These are phyloP conservation scores for Diachasma alloeum DNA, from an alignment of 1,140 invertebrate species.

Conservation along the genomic window DNA sequence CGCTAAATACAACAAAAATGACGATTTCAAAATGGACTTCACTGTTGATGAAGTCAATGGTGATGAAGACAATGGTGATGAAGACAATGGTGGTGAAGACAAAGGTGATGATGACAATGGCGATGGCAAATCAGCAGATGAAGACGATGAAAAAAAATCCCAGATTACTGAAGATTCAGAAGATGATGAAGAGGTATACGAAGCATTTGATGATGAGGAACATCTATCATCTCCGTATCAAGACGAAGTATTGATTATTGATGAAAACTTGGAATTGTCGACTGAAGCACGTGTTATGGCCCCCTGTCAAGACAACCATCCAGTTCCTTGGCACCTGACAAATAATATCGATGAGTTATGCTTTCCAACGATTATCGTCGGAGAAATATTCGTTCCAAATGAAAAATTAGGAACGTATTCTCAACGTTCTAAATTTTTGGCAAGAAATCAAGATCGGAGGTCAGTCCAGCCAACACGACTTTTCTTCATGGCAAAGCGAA, in stretches of 20 bases:
- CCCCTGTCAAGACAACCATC: too few species aligned
- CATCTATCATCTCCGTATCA: neutral
- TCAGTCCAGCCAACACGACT: neutral
- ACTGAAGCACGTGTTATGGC: slow-evolving; percentile 23
- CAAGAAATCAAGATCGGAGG: slow-evolving; percentile 70
- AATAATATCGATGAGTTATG: slow-evolving; percentile 31
- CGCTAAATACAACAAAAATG: too few species aligned
- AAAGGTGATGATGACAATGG: too few species aligned
- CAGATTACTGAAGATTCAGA: too few species aligned
- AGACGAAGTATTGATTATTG: slow-evolving; percentile 28
- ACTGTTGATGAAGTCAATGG: too few species aligned
- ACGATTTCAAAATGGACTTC: too few species aligned
- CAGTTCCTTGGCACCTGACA: slow-evolving; percentile 28
- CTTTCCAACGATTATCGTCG: slow-evolving; percentile 27
- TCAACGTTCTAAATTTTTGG: slow-evolving; percentile 56
- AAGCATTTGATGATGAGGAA: neutral
- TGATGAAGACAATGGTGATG: too few species aligned
- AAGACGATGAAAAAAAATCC: too few species aligned
- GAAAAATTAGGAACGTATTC: slow-evolving; percentile 12
- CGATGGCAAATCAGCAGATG: too few species aligned
- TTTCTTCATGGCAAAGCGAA: slow-evolving; percentile 47
- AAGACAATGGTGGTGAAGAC: too few species aligned
- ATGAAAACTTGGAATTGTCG: slow-evolving; percentile 28
- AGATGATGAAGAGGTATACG: too few species aligned
- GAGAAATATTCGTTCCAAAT: slow-evolving; percentile 1